These are phyloP conservation scores for Sterna hirundo DNA, from an alignment of 2,113 vertebrate species.

Conservation along the genomic window DNA sequence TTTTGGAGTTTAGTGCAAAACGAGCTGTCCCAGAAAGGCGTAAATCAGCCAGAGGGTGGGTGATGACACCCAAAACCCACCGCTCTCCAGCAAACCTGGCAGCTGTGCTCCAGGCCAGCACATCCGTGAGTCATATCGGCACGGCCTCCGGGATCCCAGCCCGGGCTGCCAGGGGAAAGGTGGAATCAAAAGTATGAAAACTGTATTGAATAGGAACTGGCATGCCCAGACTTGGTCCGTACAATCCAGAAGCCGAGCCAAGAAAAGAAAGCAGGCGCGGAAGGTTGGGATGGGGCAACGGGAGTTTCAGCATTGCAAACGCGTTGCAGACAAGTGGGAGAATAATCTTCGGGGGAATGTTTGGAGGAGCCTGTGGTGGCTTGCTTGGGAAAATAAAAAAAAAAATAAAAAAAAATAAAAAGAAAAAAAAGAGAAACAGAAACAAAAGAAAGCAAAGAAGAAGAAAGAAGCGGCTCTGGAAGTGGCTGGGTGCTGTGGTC, in stretches of 20 bases:
- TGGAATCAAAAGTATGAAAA: neutral
- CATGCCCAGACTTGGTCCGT: constrained; percentile 1
- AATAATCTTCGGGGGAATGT: neutral
- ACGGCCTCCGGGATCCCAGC: neutral
- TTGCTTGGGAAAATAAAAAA: neutral
- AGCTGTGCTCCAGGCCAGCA: neutral
- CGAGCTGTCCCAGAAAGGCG: neutral
- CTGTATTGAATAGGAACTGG: neutral
- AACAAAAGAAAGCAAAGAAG: neutral
- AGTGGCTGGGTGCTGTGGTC: neutral
- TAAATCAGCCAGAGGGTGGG: neutral
- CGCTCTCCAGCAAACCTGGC: fast-evolving
- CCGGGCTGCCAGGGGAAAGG: neutral
- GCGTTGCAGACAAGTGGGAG: neutral
- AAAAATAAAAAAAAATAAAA: neutral
- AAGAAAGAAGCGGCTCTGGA: neutral
- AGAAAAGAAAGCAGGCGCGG: neutral
- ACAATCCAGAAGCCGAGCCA: neutral
- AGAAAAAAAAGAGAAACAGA: neutral
- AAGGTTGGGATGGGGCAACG: neutral
- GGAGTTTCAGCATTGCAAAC: neutral
- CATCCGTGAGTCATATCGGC: neutral
- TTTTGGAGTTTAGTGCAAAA: neutral
- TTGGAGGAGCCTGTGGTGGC: constrained; percentile 1
- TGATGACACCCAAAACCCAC: neutral